phyloP scores from a whole-genome alignment of 2,888 invertebrate species.

The Metacarcinus magister region DNA sequence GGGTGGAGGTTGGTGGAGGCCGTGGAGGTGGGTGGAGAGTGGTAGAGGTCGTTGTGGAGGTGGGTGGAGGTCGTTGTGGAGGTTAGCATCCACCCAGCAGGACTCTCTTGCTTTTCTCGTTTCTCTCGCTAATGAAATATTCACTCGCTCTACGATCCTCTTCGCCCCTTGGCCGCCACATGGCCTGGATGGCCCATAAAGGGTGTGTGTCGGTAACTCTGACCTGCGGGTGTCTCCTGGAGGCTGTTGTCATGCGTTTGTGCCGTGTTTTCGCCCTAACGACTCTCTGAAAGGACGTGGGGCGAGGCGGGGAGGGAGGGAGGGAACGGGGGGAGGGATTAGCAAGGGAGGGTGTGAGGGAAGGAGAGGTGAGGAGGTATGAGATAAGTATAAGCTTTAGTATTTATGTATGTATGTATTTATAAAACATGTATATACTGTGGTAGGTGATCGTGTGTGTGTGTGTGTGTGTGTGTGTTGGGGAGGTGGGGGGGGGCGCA shows the following conservation, averaged over 20 bases:
- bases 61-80: too few species aligned
- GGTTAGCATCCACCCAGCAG: too few species aligned
- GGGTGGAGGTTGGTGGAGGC: too few species aligned
- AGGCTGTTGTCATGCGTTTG: background rate
- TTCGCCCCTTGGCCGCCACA: background rate
- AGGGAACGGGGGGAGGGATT: background rate
- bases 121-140: slow-evolving; percentile 7
- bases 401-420: background rate
- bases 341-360: background rate
- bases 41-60: too few species aligned
- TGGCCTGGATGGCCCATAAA: background rate
- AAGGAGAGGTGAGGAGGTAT: background rate
- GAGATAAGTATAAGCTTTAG: background rate
- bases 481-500: too few species aligned
- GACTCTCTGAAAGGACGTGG: background rate
- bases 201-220: background rate
- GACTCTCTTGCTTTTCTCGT: background rate
- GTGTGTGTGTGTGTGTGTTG: background rate
- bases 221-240: background rate
- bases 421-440: background rate
- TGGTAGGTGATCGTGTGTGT: background rate
- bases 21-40: too few species aligned
- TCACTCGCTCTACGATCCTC: background rate
- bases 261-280: background rate
- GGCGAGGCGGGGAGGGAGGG: background rate